These are phyloP conservation scores for Myiothlypis chrysogaster DNA, from an alignment of 2,797 vertebrate genomes.

Conservation along the genomic window DNA sequence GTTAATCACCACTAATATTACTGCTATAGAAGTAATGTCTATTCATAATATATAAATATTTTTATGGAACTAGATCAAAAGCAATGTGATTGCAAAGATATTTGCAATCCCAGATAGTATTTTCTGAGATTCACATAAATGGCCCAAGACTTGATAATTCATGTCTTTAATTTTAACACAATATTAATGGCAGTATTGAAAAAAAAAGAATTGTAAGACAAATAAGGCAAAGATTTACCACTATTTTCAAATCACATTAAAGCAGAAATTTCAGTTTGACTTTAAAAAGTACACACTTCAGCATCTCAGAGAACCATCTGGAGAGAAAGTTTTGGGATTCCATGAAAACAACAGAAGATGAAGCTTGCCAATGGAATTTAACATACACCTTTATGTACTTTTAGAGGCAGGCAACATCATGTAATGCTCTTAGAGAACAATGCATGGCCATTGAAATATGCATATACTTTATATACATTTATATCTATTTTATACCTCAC, in stretches of 20 bases:
- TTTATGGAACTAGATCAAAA: background rate
- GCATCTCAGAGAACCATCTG: background rate
- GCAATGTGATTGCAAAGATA: background rate
- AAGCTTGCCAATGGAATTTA: background rate
- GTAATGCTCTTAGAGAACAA: background rate
- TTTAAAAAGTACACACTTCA: background rate
- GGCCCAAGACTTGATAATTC: background rate
- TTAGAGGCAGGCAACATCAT: background rate
- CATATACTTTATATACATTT: background rate
- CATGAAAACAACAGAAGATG: background rate
- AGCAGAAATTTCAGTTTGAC: background rate
- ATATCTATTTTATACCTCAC: background rate
- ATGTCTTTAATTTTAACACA: background rate
- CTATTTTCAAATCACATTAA: background rate
- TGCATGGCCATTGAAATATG: rapidly evolving
- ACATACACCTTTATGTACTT: background rate
- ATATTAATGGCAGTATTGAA: background rate
- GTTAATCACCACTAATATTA: background rate
- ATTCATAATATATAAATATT: conserved; percentile 5
- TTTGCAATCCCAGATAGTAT: background rate
- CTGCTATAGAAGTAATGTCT: background rate
- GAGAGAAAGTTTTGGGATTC: background rate
- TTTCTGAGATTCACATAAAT: background rate
- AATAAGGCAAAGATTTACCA: background rate
- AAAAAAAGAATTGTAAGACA: background rate